Conservation (phyloP, 2,113 vertebrate species). For the Nesoenas mayeri region DNA sequence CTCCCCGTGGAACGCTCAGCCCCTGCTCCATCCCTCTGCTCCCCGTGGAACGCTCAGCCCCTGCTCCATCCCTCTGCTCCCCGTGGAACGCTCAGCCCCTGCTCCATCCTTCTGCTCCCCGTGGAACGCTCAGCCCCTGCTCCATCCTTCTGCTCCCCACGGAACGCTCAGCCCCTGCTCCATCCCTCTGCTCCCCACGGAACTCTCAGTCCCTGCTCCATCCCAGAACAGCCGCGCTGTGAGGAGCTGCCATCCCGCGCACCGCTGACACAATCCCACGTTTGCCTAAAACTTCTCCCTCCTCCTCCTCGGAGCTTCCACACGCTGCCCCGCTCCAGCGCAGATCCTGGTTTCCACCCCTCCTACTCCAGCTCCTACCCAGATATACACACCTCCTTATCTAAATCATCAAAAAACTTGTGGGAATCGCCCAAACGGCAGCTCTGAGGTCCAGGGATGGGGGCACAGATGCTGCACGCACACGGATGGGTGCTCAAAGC, state of each 20-base stretch:
- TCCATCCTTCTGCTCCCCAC: no score
- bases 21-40: no score
- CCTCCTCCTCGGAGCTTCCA: slow-evolving; percentile 26
- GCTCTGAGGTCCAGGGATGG: neutral
- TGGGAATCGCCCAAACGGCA: neutral
- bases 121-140: no score
- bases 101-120: no score
- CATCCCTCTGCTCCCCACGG: no score
- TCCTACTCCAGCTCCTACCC: neutral
- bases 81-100: no score
- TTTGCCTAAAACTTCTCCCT: slow-evolving; percentile 13
- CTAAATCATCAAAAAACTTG: no score
- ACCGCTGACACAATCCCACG: neutral
- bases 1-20: no score
- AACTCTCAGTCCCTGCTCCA: no score
- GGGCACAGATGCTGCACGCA: neutral
- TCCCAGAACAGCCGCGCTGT: neutral
- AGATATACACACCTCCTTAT: neutral
- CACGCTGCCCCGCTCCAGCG: neutral
- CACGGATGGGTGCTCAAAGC: neutral
- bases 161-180: no score
- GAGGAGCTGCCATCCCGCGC: neutral
- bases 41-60: no score
- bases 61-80: no score
- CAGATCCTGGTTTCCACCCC: neutral